Evolutionary conservation across 2,888 invertebrate species (phyloP).

Genomic region (Thalpophila matura): DNA sequence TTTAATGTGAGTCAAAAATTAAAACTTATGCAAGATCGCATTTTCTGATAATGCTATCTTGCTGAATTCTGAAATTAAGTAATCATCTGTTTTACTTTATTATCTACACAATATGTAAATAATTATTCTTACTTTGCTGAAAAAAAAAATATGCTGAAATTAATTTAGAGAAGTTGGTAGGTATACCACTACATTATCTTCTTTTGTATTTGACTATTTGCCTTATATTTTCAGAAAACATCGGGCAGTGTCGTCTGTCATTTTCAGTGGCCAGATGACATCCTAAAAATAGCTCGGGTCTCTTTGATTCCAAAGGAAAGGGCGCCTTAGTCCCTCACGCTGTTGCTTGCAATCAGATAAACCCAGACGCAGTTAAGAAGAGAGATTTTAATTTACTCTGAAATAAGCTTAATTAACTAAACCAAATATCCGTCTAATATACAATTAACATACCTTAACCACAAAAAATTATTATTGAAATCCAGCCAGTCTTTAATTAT

Average conservation of each 20-base stretch:
- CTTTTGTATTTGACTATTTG: slow-evolving; percentile 31
- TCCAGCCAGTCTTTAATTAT: slow-evolving; percentile 45
- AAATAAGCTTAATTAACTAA: slow-evolving; percentile 11
- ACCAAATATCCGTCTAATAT: slow-evolving; percentile 7
- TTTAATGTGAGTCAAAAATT: slow-evolving; percentile 16
- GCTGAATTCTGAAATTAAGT: neutral
- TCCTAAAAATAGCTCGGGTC: slow-evolving; percentile 48
- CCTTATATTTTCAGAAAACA: slow-evolving; percentile 37
- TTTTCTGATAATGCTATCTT: too few relatives aligned
- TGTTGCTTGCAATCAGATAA: slow-evolving; percentile 40
- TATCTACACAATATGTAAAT: neutral
- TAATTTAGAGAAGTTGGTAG: neutral
- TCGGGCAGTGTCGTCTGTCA: too few relatives aligned
- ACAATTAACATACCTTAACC: slow-evolving; percentile 52
- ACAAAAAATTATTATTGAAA: slow-evolving; percentile 41
- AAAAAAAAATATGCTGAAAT: slow-evolving; percentile 10
- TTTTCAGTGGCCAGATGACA: slow-evolving; percentile 21
- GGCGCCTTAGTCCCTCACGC: slow-evolving; percentile 29
- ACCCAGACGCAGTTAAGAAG: slow-evolving; percentile 4
- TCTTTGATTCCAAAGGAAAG: slow-evolving; percentile 37
- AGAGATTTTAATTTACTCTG: slow-evolving; percentile 22
- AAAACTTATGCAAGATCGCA: neutral
- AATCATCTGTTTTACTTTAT: neutral
- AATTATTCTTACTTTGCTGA: neutral
- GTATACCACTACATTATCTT: slow-evolving; percentile 22